Evolutionary conservation across 1,140 invertebrate species (phyloP).

Genomic region (Zaprionus taronus): DNA sequence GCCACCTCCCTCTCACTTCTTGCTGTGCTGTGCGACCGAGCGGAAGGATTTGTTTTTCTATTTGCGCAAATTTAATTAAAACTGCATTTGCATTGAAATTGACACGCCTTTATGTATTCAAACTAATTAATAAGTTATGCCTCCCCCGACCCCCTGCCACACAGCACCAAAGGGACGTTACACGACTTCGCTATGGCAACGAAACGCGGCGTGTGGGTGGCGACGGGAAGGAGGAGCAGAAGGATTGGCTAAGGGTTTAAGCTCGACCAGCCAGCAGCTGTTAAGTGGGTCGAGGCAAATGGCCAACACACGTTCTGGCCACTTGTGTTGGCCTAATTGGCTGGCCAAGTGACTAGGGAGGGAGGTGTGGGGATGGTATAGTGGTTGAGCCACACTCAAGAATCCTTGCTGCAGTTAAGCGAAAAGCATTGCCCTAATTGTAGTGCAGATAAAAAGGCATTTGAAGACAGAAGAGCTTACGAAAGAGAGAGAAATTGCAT

Average conservation of each 20-base stretch:
- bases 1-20: not conserved
- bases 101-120: conserved; percentile 43
- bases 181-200: conserved; percentile 44
- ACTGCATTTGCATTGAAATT: conserved; percentile 74
- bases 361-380: not conserved
- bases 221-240: not conserved
- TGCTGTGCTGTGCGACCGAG: not conserved
- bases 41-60: conserved; percentile 10
- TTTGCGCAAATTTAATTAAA: conserved; percentile 68
- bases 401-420: not conserved
- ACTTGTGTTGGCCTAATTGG: conserved; percentile 73
- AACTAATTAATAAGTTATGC: conserved; percentile 74
- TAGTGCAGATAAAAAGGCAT: conserved; percentile 8
- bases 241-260: conserved; percentile 24
- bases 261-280: conserved; percentile 22
- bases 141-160: not conserved
- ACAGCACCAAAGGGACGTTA: conserved; percentile 2
- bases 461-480: not conserved
- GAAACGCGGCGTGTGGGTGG: not conserved
- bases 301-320: conserved; percentile 40
- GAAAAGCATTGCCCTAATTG: conserved; percentile 18
- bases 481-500: conserved; percentile 4
- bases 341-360: conserved; percentile 30
- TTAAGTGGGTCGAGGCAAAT: conserved; percentile 34
- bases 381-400: not conserved